Percentiles rank a stretch among this genome's conserved stretches.
phyloP scores from a whole-genome alignment of 2,797 vertebrate species.

The Dipus sagitta region DNA sequence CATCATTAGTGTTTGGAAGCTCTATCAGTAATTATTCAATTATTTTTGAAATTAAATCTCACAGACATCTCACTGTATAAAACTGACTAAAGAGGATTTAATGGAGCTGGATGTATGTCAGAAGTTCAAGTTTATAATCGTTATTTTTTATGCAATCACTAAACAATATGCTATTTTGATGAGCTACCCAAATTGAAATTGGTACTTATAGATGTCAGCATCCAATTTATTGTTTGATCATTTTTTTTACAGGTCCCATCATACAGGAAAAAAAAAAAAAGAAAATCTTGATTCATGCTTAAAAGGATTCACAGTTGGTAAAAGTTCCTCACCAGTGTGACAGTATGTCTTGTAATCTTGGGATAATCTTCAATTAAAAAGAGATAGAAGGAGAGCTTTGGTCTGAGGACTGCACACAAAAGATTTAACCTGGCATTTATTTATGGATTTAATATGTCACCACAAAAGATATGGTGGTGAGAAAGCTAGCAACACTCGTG shows the following conservation, averaged over 20 bases:
- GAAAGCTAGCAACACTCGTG: slow-evolving; percentile 10
- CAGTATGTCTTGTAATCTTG: not conserved
- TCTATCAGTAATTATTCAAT: slow-evolving; percentile 1
- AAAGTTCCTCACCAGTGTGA: not conserved
- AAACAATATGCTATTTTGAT: not conserved
- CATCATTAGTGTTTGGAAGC: slow-evolving; percentile 13
- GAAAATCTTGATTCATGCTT: not conserved
- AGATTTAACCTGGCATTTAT: slow-evolving; percentile 54
- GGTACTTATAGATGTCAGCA: slow-evolving; percentile 14
- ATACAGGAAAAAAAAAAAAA: not conserved
- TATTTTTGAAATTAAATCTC: slow-evolving; percentile 56
- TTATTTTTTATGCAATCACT: slow-evolving; percentile 47
- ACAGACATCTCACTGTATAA: not conserved
- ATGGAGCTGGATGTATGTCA: not conserved
- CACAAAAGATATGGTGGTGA: not conserved
- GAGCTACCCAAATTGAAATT: slow-evolving; percentile 29
- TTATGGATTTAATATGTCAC: slow-evolving; percentile 56
- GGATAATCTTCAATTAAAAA: slow-evolving; percentile 54
- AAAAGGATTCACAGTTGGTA: slow-evolving; percentile 37
- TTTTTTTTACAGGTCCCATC: not conserved
- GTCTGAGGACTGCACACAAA: slow-evolving; percentile 51
- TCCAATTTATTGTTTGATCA: slow-evolving; percentile 55
- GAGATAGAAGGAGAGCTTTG: slow-evolving; percentile 8
- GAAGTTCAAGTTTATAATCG: not conserved
- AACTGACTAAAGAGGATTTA: not conserved